Percentiles rank a stretch among this genome's conserved stretches.
phyloP scores from a whole-genome alignment of 1,140 invertebrate species.

The Cylas formicarius region DNA sequence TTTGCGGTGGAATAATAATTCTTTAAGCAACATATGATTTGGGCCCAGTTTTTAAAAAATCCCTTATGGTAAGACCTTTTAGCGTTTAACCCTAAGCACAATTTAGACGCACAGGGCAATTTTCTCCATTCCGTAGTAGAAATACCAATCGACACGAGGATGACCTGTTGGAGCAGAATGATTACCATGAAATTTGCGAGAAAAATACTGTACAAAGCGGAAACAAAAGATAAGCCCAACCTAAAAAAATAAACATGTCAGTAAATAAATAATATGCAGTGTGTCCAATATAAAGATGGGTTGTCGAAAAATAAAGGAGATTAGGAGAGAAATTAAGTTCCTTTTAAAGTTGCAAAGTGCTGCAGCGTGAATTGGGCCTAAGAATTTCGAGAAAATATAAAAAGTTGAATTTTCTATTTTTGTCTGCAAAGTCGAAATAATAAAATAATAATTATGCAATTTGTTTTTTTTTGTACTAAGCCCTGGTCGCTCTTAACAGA shows the following conservation, averaged over 20 bases:
- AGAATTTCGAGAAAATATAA: too few relatives aligned
- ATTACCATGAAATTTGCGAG: slow-evolving; percentile 26
- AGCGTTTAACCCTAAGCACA: slow-evolving; percentile 26
- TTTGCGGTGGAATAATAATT: slow-evolving; percentile 3
- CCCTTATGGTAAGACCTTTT: slow-evolving; percentile 26
- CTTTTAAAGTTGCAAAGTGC: too few relatives aligned
- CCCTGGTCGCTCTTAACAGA: too few relatives aligned
- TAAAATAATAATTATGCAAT: too few relatives aligned
- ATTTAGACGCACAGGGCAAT: slow-evolving; percentile 26
- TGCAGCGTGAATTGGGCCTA: too few relatives aligned
- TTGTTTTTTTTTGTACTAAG: too few relatives aligned
- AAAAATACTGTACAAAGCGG: slow-evolving; percentile 33
- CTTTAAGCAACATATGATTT: slow-evolving; percentile 24
- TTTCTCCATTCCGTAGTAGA: slow-evolving; percentile 32
- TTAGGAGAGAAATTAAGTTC: too few relatives aligned
- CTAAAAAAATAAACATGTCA: slow-evolving; percentile 28
- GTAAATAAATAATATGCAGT: slow-evolving; percentile 6
- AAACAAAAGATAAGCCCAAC: slow-evolving; percentile 34
- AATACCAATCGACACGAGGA: slow-evolving; percentile 32
- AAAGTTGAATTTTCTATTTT: too few relatives aligned
- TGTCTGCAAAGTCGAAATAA: too few relatives aligned
- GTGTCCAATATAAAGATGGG: too few relatives aligned
- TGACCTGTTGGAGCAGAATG: slow-evolving; percentile 29
- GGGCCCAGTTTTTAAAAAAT: slow-evolving; percentile 31
- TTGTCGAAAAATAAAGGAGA: too few relatives aligned